Conservation (phyloP, 2,888 invertebrate species). For the Rhaphigaster nebulosa region DNA sequence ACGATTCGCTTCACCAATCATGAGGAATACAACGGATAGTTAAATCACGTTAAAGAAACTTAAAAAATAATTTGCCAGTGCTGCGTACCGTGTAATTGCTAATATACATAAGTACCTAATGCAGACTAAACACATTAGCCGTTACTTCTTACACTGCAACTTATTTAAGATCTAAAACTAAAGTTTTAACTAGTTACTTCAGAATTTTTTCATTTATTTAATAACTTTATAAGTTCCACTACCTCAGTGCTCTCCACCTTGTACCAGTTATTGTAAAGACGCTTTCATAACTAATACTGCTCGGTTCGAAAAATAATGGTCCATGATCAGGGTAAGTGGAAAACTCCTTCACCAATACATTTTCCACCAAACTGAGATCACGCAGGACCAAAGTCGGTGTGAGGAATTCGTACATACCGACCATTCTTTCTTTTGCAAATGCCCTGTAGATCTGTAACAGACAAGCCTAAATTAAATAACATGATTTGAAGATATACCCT, state of each 20-base stretch:
- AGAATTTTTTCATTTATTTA: too few species aligned
- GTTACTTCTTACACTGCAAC: too few species aligned
- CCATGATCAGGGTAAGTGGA: conserved; percentile 53
- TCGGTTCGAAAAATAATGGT: conserved; percentile 39
- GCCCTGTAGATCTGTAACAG: conserved; percentile 37
- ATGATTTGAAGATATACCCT: not conserved
- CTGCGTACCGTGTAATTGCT: too few species aligned
- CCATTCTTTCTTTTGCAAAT: conserved; percentile 47
- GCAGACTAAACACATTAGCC: too few species aligned
- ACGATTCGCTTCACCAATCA: too few species aligned
- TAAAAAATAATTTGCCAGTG: too few species aligned
- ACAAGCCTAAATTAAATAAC: not conserved
- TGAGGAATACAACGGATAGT: too few species aligned
- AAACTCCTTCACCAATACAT: conserved; percentile 47
- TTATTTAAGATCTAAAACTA: too few species aligned
- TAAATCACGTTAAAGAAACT: too few species aligned
- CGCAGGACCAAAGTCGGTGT: not conserved
- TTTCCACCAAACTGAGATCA: conserved; percentile 32
- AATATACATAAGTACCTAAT: too few species aligned
- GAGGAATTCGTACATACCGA: conserved; percentile 48
- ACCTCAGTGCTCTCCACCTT: conserved; percentile 53
- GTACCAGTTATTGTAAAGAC: conserved; percentile 32
- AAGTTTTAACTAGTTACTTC: too few species aligned
- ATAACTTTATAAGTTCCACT: not conserved
- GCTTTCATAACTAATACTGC: not conserved